Evolutionary conservation across 2,888 invertebrate species (phyloP).

Genomic region (Synergus umbraculus): DNA sequence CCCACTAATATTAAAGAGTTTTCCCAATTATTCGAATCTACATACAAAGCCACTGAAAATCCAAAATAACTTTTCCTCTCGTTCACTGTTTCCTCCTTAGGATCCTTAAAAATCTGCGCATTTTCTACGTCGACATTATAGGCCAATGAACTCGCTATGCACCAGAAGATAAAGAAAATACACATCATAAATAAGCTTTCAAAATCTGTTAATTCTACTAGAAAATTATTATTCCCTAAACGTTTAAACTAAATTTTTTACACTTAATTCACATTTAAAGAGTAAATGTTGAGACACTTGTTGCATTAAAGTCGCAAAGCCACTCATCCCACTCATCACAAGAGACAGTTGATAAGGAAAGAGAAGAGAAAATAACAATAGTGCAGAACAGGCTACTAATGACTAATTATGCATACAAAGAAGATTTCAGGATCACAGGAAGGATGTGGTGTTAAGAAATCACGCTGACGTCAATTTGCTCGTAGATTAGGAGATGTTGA

Average conservation of each 20-base stretch:
- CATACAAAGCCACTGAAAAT: conserved; percentile 70
- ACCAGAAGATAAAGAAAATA: conserved; percentile 26
- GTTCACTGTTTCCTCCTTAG: conserved; percentile 44
- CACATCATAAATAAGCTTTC: conserved; percentile 37
- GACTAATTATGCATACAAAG: conserved; percentile 26
- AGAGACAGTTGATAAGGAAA: neutral
- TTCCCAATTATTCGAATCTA: conserved; percentile 47
- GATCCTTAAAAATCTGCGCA: conserved; percentile 66
- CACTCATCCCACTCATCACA: conserved; percentile 1
- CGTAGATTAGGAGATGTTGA: neutral
- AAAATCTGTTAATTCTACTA: neutral
- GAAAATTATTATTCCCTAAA: neutral
- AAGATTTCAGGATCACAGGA: conserved; percentile 50
- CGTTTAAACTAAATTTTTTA: neutral
- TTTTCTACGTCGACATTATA: conserved; percentile 70
- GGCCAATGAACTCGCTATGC: conserved; percentile 30
- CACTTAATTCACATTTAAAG: neutral
- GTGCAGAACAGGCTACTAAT: neutral
- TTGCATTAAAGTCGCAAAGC: neutral
- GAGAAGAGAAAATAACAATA: conserved; percentile 5
- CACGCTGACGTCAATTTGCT: conserved; percentile 59
- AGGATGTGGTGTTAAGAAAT: conserved; percentile 61
- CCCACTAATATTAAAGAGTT: conserved; percentile 68
- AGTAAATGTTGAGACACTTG: no score
- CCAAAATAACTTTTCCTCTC: conserved; percentile 71